A percentile compares a stretch with the other conserved stretches of the same genome.
Conservation (phyloP, 2,113 vertebrate species). For the Rhipidura dahli region DNA sequence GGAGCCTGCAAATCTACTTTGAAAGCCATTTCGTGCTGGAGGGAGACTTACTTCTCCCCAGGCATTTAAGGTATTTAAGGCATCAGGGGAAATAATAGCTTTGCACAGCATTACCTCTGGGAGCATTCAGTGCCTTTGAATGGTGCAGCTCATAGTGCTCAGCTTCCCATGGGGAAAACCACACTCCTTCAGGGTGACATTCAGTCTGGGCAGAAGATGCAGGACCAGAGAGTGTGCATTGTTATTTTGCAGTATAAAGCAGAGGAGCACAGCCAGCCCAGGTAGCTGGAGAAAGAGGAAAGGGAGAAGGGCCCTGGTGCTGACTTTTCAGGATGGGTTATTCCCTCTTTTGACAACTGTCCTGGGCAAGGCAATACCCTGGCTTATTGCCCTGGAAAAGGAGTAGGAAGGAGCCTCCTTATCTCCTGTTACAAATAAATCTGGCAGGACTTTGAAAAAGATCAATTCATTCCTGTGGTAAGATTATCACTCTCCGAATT, state of each 20-base stretch:
- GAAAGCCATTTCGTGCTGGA: not conserved
- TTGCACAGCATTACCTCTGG: not conserved
- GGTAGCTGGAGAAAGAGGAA: not conserved
- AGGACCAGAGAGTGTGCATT: not conserved
- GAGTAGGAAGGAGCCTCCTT: not conserved
- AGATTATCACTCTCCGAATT: not conserved
- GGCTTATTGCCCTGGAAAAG: not conserved
- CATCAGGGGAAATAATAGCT: not conserved
- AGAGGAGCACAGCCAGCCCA: not conserved
- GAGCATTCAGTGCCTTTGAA: not conserved
- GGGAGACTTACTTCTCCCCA: not conserved
- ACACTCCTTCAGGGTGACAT: not conserved
- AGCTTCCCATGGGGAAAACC: not conserved
- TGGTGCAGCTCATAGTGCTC: not conserved
- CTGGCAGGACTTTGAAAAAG: not conserved
- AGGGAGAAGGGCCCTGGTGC: not conserved
- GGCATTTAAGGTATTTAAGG: not conserved
- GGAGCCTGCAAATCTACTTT: conserved; percentile 2
- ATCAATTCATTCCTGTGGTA: not conserved
- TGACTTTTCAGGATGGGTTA: not conserved
- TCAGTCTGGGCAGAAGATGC: not conserved
- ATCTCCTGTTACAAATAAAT: not conserved
- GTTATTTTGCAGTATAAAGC: not conserved
- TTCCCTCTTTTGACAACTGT: not conserved
- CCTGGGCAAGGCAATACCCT: not conserved